Evolutionary conservation across 2,888 invertebrate species (phyloP), one percentile per base, ranked within the genome.

Genomic region (Cerceris ruficornis): DNA sequence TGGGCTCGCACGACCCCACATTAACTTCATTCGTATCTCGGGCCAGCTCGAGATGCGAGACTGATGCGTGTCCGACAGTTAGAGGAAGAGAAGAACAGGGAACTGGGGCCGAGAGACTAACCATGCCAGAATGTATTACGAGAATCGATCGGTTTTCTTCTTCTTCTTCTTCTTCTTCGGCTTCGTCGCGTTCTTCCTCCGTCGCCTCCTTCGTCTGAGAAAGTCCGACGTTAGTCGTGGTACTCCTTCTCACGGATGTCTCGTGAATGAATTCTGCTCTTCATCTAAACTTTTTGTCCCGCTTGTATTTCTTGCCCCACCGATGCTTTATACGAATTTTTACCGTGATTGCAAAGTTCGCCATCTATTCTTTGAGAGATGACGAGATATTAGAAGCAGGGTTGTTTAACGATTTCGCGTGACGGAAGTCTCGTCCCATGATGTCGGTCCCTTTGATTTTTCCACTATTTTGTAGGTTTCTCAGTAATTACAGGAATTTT

Each of bases 1-100:
- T 90, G 86, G 89, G 85, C 88, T 89, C 89, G 89, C 90, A 90
- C 90, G 90, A 89, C 84, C 88, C 85, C 86, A 84, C 89, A 89
- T 90, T 90, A 89, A 88, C 87, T 85, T 84, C 77, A 85, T 89
- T 89, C 87, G 87, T 82, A 85, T 76, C 81, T 81, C 71, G 84
- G 81, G 77, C 81, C 83, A 80, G 71, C 77, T 67, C 72, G 70
- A 86, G 87, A 91, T 89, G 89, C 91, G 90, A 88, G 90, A 90
- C 90, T 88, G 91, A 91, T 91, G 90, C 88, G 88, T 88, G 86
- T 88, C 86, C 86, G 80, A 85, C 71, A 81, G 76, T 76, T 70
- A 82, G 77, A 78, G 79, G 75, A 74, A 75, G 76, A 77, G 75
- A 75, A 67, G 78, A 28, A 28, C 28, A 28, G 28, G 4, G 28